phyloP scores from a whole-genome alignment of 2,888 invertebrate species.

The Patella pellucida region DNA sequence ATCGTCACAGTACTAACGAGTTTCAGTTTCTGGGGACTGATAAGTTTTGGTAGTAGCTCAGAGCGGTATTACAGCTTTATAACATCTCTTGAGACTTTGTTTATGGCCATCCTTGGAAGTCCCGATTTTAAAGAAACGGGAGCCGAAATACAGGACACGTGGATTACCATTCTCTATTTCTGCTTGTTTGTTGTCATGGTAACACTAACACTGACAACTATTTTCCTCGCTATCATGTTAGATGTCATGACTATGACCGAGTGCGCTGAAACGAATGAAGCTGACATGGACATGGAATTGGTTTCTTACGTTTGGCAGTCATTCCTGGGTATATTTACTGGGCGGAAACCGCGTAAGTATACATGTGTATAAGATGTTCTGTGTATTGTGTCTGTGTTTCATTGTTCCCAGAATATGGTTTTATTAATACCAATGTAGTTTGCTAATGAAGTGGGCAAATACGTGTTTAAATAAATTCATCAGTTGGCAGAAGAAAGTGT shows the following conservation, averaged over 20 bases:
- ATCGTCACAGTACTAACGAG: neutral
- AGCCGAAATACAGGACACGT: neutral
- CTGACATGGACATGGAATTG: neutral
- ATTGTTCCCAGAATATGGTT: too few relatives aligned
- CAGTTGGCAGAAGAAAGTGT: too few relatives aligned
- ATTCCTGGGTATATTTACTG: neutral
- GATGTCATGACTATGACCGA: neutral
- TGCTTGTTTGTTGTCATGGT: neutral
- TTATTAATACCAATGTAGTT: too few relatives aligned
- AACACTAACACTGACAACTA: neutral
- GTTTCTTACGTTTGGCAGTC: neutral
- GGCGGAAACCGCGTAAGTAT: neutral
- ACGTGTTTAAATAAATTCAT: too few relatives aligned
- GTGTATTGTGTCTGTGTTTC: too few relatives aligned
- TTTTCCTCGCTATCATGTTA: neutral
- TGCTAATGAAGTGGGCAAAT: too few relatives aligned
- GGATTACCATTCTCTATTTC: constrained; percentile 5
- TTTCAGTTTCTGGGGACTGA: neutral
- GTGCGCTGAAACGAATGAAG: neutral
- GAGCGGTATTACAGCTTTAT: neutral
- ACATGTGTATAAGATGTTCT: too few relatives aligned
- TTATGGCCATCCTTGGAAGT: neutral
- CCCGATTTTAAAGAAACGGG: neutral
- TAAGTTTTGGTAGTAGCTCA: neutral
- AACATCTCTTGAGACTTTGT: neutral